Conservation (phyloP, 2,888 invertebrate species). For the Microctonus aethiopoides region DNA sequence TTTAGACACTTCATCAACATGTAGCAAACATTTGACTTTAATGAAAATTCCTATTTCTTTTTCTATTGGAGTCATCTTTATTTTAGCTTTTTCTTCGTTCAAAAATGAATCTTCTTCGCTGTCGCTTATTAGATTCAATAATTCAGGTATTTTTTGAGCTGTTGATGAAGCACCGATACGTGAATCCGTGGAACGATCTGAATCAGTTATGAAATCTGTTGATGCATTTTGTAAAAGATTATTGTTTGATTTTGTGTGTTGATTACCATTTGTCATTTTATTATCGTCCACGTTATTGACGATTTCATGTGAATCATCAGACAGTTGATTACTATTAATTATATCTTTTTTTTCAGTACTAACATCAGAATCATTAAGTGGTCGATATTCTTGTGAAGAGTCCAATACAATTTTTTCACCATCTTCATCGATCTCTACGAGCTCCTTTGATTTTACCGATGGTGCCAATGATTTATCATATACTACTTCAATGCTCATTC, state of each 20-base stretch:
- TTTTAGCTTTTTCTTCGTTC: slow-evolving; percentile 46
- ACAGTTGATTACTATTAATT: slow-evolving; percentile 39
- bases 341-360: slow-evolving; percentile 39
- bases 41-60: slow-evolving; percentile 54
- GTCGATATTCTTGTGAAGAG: slow-evolving; percentile 49
- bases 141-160: slow-evolving; percentile 36
- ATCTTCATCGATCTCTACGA: slow-evolving; percentile 60
- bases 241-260: slow-evolving; percentile 41
- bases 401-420: slow-evolving; percentile 55
- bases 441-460: slow-evolving; percentile 45
- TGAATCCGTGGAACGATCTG: slow-evolving; percentile 17
- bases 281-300: slow-evolving; percentile 36
- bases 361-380: slow-evolving; percentile 30
- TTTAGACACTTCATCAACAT: slow-evolving; percentile 56
- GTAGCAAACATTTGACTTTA: slow-evolving; percentile 55
- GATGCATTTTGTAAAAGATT: slow-evolving; percentile 44
- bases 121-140: slow-evolving; percentile 53
- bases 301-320: slow-evolving; percentile 41
- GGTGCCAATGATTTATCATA: slow-evolving; percentile 50
- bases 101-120: slow-evolving; percentile 54
- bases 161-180: background rate
- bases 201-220: slow-evolving; percentile 40
- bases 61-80: slow-evolving; percentile 50
- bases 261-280: slow-evolving; percentile 51
- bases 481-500: slow-evolving; percentile 59